A percentile compares a stretch with the other conserved stretches of the same genome.
phyloP scores from a whole-genome alignment of 2,113 vertebrate genomes.

The Centrocercus urophasianus region DNA sequence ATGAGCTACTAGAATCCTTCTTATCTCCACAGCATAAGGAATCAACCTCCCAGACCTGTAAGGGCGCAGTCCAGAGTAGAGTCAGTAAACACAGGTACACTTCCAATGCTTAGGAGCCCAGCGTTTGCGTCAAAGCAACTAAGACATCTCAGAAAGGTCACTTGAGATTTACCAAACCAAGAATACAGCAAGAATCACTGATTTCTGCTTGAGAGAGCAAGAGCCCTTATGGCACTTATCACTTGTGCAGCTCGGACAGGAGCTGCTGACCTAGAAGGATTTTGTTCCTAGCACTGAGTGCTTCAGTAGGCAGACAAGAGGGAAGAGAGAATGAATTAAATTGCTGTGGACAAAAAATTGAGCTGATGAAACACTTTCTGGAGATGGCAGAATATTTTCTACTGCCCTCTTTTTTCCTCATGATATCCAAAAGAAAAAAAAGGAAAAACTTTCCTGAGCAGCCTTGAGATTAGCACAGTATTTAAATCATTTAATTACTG shows the following conservation, averaged over 20 bases:
- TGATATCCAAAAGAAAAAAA: not conserved
- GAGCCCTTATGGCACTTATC: not conserved
- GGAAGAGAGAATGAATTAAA: not conserved
- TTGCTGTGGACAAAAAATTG: not conserved
- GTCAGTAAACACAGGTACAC: not conserved
- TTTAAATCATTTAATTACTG: slow-evolving; percentile 65
- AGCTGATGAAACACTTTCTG: slow-evolving; percentile 1
- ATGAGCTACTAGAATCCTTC: not conserved
- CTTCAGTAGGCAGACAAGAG: not conserved
- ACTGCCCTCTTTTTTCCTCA: not conserved
- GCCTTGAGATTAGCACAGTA: slow-evolving; percentile 22
- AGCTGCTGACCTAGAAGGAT: not conserved
- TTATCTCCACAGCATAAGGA: not conserved
- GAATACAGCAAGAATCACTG: not conserved
- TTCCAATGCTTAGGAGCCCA: not conserved
- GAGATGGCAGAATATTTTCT: not conserved
- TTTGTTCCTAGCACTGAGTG: not conserved
- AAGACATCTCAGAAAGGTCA: not conserved
- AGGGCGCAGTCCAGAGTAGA: not conserved
- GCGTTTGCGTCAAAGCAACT: not conserved
- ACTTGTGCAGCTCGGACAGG: not conserved
- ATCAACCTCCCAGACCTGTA: rapidly evolving
- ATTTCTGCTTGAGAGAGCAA: not conserved
- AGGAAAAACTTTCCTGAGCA: not conserved
- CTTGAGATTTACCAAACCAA: not conserved